Percentiles rank a stretch among this genome's conserved stretches.
These are phyloP conservation scores for Phoxinus phoxinus DNA, from an alignment of 2,113 vertebrate species.

Conservation along the genomic window DNA sequence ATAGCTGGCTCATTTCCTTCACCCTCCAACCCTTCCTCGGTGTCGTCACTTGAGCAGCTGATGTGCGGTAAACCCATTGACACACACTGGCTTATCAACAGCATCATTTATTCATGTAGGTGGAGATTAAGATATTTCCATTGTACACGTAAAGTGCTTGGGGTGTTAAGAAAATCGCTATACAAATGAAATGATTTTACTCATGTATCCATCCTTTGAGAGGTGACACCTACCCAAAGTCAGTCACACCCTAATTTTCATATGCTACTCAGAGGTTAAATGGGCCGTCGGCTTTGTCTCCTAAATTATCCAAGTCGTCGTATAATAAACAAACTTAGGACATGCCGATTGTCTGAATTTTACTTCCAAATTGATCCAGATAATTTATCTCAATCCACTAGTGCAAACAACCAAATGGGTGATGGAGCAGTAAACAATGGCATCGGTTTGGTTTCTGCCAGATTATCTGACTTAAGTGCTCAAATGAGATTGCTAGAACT, in stretches of 20 bases:
- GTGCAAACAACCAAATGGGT: neutral
- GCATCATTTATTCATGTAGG: neutral
- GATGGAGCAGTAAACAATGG: neutral
- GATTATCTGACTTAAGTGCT: neutral
- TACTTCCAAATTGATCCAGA: constrained; percentile 25
- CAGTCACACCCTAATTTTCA: constrained; percentile 34
- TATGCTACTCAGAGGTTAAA: constrained; percentile 32
- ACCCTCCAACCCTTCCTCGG: neutral
- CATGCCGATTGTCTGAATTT: constrained; percentile 16
- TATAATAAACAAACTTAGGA: constrained; percentile 27
- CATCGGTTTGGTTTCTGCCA: neutral
- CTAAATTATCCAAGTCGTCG: constrained; percentile 23
- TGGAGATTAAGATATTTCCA: neutral
- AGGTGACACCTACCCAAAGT: constrained; percentile 26
- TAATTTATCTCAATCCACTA: constrained; percentile 15
- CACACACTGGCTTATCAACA: neutral
- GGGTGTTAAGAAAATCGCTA: constrained; percentile 26
- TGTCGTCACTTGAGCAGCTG: neutral
- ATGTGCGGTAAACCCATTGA: neutral
- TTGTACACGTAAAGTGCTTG: constrained; percentile 32
- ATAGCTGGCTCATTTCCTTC: neutral
- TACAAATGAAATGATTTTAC: constrained; percentile 28
- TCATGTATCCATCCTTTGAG: constrained; percentile 15
- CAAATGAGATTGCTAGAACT: neutral
- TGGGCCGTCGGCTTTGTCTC: constrained; percentile 11